These are phyloP conservation scores for Yponomeuta evonymella DNA, from an alignment of 2,888 invertebrate species.

Conservation along the genomic window DNA sequence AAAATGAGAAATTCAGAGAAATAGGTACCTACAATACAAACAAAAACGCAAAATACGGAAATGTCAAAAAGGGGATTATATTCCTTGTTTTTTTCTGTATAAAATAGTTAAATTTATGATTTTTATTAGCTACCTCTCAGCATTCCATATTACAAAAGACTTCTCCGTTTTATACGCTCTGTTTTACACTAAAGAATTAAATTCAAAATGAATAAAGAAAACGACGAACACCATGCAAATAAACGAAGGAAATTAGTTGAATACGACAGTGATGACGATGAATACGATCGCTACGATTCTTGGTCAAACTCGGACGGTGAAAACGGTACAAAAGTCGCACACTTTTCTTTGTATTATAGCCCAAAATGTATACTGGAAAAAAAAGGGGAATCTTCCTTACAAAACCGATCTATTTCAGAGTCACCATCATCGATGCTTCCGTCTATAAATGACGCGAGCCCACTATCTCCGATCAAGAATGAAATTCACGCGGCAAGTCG, in stretches of 20 bases:
- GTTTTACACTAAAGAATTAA: neutral
- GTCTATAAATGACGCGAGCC: constrained; percentile 74
- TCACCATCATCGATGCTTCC: constrained; percentile 78
- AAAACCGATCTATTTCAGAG: constrained; percentile 55
- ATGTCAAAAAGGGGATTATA: neutral
- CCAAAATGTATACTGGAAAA: neutral
- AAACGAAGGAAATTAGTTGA: constrained; percentile 51
- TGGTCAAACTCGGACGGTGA: constrained; percentile 61
- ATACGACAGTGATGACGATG: constrained; percentile 41
- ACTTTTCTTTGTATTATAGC: neutral
- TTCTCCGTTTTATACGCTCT: neutral
- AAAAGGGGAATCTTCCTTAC: neutral
- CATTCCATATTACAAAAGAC: neutral
- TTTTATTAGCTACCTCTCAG: neutral
- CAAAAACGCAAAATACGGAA: neutral
- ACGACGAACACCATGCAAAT: constrained; percentile 41
- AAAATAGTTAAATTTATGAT: neutral
- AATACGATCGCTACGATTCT: constrained; percentile 37
- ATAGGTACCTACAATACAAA: neutral
- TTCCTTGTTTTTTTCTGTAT: neutral
- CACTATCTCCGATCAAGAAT: constrained; percentile 75
- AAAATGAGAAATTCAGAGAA: neutral
- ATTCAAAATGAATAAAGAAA: constrained; percentile 55
- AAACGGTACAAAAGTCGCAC: constrained; percentile 33
- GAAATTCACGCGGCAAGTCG: constrained; percentile 68